A percentile compares a stretch with the other conserved stretches of the same genome.
Evolutionary conservation across 2,113 vertebrate species (phyloP).

Genomic region (Gallinago jamesoni): DNA sequence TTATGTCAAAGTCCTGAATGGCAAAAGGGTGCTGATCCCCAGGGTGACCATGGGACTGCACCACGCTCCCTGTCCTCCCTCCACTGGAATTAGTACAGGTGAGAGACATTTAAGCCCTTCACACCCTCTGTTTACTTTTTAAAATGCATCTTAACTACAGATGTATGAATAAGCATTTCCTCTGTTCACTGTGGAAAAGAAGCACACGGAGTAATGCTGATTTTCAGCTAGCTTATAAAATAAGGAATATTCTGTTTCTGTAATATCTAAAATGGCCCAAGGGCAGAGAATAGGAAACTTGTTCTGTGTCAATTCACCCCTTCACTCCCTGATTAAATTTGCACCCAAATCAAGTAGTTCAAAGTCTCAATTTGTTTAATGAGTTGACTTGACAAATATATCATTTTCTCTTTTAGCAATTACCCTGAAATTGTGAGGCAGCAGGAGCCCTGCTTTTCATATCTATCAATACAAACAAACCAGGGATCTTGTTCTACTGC

Average conservation of each 20-base stretch:
- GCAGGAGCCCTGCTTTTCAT: neutral
- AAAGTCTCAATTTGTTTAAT: conserved; percentile 44
- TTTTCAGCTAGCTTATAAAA: neutral
- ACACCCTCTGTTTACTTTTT: neutral
- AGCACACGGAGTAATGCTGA: neutral
- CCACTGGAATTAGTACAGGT: neutral
- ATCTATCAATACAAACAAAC: neutral
- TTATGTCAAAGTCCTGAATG: neutral
- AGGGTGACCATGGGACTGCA: neutral
- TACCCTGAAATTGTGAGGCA: neutral
- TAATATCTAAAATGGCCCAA: neutral
- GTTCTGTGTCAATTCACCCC: neutral
- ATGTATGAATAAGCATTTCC: neutral
- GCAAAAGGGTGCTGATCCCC: neutral
- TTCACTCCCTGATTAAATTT: conserved; percentile 29
- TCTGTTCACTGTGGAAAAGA: neutral
- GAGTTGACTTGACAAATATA: conserved; percentile 4
- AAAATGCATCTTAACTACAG: neutral
- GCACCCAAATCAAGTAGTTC: conserved; percentile 13
- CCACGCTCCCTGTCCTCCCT: neutral
- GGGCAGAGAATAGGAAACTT: neutral
- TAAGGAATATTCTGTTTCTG: neutral
- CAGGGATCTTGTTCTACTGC: neutral
- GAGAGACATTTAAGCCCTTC: neutral
- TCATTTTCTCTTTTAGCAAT: neutral